Base-by-base conservation (phyloP, 2,113 vertebrate genomes). In the Pungitius pungitius region DNA sequence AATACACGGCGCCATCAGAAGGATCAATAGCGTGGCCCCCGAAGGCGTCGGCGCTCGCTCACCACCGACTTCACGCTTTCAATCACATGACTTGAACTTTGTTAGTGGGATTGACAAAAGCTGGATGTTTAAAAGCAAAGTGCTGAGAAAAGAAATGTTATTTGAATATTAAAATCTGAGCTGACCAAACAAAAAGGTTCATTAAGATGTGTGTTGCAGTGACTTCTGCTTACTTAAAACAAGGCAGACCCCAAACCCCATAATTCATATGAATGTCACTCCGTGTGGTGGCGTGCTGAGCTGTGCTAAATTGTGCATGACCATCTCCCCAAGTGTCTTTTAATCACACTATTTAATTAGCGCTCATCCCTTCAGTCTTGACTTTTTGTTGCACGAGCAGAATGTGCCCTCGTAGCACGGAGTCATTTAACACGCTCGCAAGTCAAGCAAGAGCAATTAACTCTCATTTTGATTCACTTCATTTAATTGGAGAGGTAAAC, bases 341-440 rank as follows among this genome's bases (percentile, higher is more conserved):
- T 89, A 91, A 92, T 91, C 85, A 88, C 75, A 76, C 76, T 63
- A 75, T 88, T 87, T 88, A 88, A 91, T 90, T 90, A 87, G 77
- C 76, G 83, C 87, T 90, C 85, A 91, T 90, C 84, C 88, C 73
- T 81, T 89, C 82, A 77, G 80, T 78, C 78, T 83, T 80, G 82
- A 66, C 62, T 79, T 90, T 86, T 84, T 84, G 77, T 83, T 78
- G 49, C 69, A 78, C 67, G 49, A 87, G 76, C 73, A 72, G 81
- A 88, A 83, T 75, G 75, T 85, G 84, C 80, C 88, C 88, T 86
- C 82, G 74, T 73, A 70, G 75, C 82, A 85, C 77, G 26, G 83
- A 90, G 87, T 71, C 56, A 78, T 88, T 87, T 79, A 66, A 59
- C 27, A 61, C 73, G 73, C 81, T 83, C 78, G 82, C 79, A 73